Evolutionary conservation across 2,888 invertebrate genomes (phyloP).

Genomic region (Lingula anatina): DNA sequence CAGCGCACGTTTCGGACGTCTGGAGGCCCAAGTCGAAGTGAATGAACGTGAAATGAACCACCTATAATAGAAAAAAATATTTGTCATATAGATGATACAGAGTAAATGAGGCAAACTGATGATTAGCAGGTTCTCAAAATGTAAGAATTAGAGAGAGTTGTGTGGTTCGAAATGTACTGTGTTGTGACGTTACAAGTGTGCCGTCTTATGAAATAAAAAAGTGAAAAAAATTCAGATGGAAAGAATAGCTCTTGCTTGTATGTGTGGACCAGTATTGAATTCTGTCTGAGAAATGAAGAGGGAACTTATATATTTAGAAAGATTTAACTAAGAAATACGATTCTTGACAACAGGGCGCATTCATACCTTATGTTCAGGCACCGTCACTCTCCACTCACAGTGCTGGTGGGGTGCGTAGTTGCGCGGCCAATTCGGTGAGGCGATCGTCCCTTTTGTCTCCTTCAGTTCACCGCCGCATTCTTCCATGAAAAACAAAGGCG

Average conservation of each 20-base stretch:
- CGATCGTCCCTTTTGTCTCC: slow-evolving; percentile 23
- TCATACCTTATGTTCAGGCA: slow-evolving; percentile 33
- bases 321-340: too few relatives aligned
- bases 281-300: too few relatives aligned
- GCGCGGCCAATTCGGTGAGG: slow-evolving; percentile 46
- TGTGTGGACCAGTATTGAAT: too few relatives aligned
- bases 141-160: too few relatives aligned
- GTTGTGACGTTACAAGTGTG: too few relatives aligned
- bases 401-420: slow-evolving; percentile 38
- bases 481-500: slow-evolving; percentile 11
- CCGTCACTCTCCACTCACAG: slow-evolving; percentile 38
- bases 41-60: slow-evolving; percentile 28
- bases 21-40: slow-evolving; percentile 37
- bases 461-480: slow-evolving; percentile 39
- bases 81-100: neutral
- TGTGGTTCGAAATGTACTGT: too few relatives aligned
- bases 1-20: slow-evolving; percentile 22
- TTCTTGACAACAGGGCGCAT: too few relatives aligned
- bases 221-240: too few relatives aligned
- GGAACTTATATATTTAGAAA: too few relatives aligned
- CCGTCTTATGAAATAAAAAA: too few relatives aligned
- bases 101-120: neutral
- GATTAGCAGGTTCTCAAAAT: too few relatives aligned
- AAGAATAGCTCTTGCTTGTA: too few relatives aligned
- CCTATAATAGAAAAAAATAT: slow-evolving; percentile 17